phyloP scores from a whole-genome alignment of 2,797 vertebrate species.

The Salmo trutta region DNA sequence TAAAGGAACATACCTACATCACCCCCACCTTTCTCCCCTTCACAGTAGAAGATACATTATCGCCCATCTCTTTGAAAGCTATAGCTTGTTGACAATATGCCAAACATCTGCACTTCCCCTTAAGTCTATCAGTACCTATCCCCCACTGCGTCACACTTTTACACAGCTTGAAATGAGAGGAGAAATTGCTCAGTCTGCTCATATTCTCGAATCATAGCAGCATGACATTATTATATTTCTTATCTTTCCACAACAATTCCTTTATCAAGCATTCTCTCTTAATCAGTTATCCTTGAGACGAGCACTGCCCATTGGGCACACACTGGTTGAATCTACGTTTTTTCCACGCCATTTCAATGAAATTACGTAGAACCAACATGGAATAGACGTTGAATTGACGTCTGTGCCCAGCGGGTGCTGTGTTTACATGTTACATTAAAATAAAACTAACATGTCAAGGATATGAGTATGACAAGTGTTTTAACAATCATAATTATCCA shows the following conservation, averaged over 20 bases:
- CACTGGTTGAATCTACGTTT: no score
- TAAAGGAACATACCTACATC: background rate
- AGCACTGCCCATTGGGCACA: background rate
- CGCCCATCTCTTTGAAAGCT: background rate
- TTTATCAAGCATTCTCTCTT: background rate
- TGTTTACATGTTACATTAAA: background rate
- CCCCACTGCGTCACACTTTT: constrained; percentile 4
- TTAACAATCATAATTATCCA: constrained; percentile 36
- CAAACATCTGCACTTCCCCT: background rate
- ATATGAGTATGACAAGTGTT: constrained; percentile 16
- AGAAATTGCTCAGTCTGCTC: background rate
- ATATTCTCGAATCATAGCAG: background rate
- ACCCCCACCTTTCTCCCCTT: background rate
- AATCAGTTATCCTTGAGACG: background rate
- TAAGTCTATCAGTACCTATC: background rate
- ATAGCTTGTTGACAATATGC: background rate
- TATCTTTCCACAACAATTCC: background rate
- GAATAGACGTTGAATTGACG: no score
- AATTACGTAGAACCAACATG: no score
- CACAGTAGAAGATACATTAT: background rate
- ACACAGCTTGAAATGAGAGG: background rate
- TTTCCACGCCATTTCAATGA: no score
- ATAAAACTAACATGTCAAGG: background rate
- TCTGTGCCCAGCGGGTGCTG: background rate
- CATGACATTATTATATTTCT: background rate